Conservation (phyloP, 2,797 vertebrate species). For the Chrysocyon brachyurus region DNA sequence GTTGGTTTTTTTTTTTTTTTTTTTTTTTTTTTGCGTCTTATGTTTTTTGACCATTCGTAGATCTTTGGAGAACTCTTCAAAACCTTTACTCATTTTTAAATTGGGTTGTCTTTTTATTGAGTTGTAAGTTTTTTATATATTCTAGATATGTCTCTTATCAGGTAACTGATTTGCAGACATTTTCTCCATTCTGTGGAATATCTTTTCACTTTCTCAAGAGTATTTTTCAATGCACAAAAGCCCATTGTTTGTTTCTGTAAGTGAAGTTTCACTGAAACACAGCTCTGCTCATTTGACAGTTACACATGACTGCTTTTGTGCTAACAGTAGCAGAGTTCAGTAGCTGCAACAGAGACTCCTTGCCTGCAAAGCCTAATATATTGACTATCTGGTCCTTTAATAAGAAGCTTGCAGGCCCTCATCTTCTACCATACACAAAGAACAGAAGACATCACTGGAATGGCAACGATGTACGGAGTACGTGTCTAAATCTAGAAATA, state of each 20-base stretch:
- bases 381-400: background rate
- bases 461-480: background rate
- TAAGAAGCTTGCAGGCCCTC: background rate
- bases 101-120: background rate
- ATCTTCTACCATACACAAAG: background rate
- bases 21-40: background rate
- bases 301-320: background rate
- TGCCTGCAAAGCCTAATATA: background rate
- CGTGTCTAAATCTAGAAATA: background rate
- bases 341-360: background rate
- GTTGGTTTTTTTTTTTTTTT: background rate
- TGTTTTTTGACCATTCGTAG: background rate
- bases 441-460: background rate
- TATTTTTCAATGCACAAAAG: constrained; percentile 16
- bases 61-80: constrained; percentile 20
- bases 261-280: constrained; percentile 19
- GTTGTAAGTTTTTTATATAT: background rate
- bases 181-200: constrained; percentile 3
- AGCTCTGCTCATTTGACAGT: background rate
- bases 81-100: constrained; percentile 19
- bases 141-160: background rate
- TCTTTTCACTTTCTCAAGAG: background rate
- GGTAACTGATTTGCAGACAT: background rate
- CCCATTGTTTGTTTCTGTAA: background rate
- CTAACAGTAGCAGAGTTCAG: background rate